Evolutionary conservation across 64 coral and sea anemone genomes (phyloP), one percentile per base, ranked within the genome.

Genomic region (Acropora yongei): DNA sequence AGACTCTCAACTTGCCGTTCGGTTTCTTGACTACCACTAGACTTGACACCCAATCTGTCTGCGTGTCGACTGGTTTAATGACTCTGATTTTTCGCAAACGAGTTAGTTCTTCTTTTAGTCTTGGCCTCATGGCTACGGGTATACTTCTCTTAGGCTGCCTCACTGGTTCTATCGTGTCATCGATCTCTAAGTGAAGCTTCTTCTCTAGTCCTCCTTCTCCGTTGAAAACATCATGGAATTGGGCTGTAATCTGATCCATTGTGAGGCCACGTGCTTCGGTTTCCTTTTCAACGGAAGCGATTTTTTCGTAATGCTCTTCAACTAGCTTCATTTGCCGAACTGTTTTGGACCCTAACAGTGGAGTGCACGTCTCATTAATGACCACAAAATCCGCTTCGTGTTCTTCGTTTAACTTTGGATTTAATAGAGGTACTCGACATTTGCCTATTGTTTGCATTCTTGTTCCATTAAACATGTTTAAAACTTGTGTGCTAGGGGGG

Each of bases 331-430:
- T 55, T 55, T 55, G 50, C 44, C 49, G 44, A 47, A 78, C 76
- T 78, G 76, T 78, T 78, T 78, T 78, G 16, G 44, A 78, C 4
- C 44, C 44, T 50, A 78, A 78, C 44, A 78, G 76, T 78, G 76
- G 47, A 48, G 76, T 78, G 41, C 76, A 78, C 5, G 46, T 46
- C 47, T 78, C 47, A 18, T 1, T 78, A 11, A 78, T 46, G 47
- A 78, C 76, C 6, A n/a, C 47, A 78, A 78, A 78, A 2, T 48
- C 45, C 47, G 76, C 76, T 6, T 78, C 47, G 12, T 48, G 47
- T 49, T 78, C 76, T 78, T 78, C 45, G 8, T 78, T 49, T 48
- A 50, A 14, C 11, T 49, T 51, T 3, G 71, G 71, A 41, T 74
- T 74, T 41, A 74, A 41, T 74, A 74, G 18, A 74, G 30, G 3